phyloP scores from a whole-genome alignment of 2,888 invertebrate genomes.

The Cheilosia vernalis region DNA sequence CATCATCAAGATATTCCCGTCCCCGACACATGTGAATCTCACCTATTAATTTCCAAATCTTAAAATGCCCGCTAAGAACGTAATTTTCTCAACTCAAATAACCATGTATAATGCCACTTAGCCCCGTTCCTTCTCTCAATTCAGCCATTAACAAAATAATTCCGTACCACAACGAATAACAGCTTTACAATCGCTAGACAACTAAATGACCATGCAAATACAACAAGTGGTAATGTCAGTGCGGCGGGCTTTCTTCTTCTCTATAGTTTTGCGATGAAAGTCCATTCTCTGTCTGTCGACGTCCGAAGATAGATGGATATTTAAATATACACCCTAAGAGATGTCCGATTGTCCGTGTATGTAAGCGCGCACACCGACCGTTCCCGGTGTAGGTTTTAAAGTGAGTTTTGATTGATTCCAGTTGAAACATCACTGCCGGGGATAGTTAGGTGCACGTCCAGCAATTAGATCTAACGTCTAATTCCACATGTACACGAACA shows the following conservation, averaged over 20 bases:
- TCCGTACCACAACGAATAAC: background rate
- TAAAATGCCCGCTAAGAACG: constrained; percentile 10
- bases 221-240: constrained; percentile 4
- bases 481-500: background rate
- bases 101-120: background rate
- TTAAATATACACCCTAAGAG: constrained; percentile 44
- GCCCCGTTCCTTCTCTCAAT: constrained; percentile 2
- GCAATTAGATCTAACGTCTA: constrained; percentile 22
- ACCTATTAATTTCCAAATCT: background rate
- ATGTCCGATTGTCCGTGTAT: background rate
- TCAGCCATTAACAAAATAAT: background rate
- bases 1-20: background rate
- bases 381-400: constrained; percentile 3
- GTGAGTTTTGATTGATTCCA: constrained; percentile 38
- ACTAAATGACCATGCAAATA: constrained; percentile 32
- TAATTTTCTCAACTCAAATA: constrained; percentile 22
- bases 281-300: constrained; percentile 38
- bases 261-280: constrained; percentile 37
- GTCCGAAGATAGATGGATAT: constrained; percentile 39
- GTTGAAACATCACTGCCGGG: background rate
- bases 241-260: constrained; percentile 27
- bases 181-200: constrained; percentile 36
- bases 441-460: background rate
- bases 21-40: no score
- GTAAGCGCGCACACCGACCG: background rate